Conservation (phyloP, 2,888 invertebrate species). For the Flexamia atlantica region DNA sequence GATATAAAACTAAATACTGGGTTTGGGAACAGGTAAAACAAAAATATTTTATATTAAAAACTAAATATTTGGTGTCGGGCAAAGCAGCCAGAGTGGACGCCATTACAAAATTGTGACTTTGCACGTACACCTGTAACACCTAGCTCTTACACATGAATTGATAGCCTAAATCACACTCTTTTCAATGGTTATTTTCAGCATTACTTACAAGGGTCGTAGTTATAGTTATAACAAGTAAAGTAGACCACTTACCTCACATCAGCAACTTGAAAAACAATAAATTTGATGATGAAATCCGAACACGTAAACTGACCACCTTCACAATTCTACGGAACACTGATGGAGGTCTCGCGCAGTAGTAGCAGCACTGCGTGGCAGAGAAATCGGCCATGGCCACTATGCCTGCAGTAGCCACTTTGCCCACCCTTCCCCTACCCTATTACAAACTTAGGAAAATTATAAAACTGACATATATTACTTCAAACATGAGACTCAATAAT, state of each 20-base stretch:
- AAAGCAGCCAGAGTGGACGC: conserved; percentile 36
- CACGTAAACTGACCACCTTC: conserved; percentile 2
- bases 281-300: conserved; percentile 3
- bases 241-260: conserved; percentile 31
- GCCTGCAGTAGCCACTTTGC: neutral
- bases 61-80: conserved; percentile 25
- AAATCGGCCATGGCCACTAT: neutral
- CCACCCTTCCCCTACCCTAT: conserved; percentile 21
- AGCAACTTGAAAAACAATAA: conserved; percentile 30
- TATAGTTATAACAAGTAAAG: conserved; percentile 33
- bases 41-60: conserved; percentile 28
- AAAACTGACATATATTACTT: too few species aligned
- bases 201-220: conserved; percentile 8
- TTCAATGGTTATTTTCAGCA: conserved; percentile 28
- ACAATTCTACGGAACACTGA: neutral
- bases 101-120: conserved; percentile 3
- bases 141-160: neutral
- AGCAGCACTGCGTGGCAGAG: neutral
- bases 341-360: neutral
- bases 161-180: conserved; percentile 36
- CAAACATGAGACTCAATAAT: too few species aligned
- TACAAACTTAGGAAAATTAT: too few species aligned
- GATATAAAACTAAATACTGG: conserved; percentile 44
- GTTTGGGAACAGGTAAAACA: conserved; percentile 45
- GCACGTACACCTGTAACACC: neutral